Percentiles rank a stretch among this genome's conserved stretches.
Conservation (phyloP, 2,113 vertebrate genomes). For the Paralichthys olivaceus region DNA sequence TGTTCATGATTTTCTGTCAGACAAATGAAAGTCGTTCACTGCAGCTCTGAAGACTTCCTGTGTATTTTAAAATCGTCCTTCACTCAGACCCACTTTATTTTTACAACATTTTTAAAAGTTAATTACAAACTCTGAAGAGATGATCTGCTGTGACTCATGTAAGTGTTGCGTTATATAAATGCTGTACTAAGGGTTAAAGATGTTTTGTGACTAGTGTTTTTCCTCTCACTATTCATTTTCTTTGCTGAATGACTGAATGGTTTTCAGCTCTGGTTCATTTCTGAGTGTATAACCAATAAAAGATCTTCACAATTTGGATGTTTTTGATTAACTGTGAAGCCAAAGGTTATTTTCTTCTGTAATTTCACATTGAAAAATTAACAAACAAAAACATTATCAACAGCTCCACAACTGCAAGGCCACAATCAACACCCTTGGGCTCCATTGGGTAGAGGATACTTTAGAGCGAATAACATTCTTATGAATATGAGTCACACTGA, state of each 20-base stretch:
- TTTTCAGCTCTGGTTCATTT: slow-evolving; percentile 1
- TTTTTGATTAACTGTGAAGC: neutral
- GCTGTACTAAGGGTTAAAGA: neutral
- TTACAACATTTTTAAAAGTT: slow-evolving; percentile 10
- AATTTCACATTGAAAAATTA: neutral
- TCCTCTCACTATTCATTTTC: slow-evolving; percentile 1
- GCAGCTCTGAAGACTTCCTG: neutral
- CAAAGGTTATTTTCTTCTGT: neutral
- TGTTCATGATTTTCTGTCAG: neutral
- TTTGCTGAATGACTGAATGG: neutral
- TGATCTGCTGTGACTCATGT: neutral
- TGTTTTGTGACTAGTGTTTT: neutral
- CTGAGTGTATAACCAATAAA: neutral
- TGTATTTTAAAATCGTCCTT: neutral
- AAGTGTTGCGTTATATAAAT: neutral
- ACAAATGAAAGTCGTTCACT: neutral
- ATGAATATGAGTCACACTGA: no score
- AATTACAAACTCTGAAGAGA: neutral
- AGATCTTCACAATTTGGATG: neutral
- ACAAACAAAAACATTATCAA: neutral
- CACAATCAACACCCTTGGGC: neutral
- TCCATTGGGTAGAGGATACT: neutral
- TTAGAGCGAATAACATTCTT: neutral
- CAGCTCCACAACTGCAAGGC: neutral
- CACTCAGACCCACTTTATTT: neutral